These are phyloP conservation scores for Zeuzera pyrina DNA, from an alignment of 2,888 invertebrate genomes.

Conservation along the genomic window DNA sequence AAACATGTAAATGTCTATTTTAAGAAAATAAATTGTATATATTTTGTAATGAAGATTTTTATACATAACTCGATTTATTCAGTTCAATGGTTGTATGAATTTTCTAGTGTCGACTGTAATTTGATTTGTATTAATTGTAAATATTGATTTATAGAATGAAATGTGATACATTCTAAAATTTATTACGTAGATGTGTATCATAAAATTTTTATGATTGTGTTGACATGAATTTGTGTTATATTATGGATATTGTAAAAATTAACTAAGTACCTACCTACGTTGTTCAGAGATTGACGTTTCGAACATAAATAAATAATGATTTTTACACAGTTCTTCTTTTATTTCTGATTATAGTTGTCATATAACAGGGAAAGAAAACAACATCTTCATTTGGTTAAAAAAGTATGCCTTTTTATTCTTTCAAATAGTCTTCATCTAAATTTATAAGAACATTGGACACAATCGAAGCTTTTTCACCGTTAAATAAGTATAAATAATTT, in stretches of 20 bases:
- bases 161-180: slow-evolving; percentile 65
- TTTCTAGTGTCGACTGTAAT: slow-evolving; percentile 44
- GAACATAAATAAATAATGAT: slow-evolving; percentile 68
- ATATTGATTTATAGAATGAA: slow-evolving; percentile 51
- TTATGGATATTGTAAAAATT: slow-evolving; percentile 67
- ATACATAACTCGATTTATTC: slow-evolving; percentile 54
- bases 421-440: slow-evolving; percentile 74
- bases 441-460: slow-evolving; percentile 74
- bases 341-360: neutral
- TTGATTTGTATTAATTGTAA: slow-evolving; percentile 43
- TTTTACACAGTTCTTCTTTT: slow-evolving; percentile 52
- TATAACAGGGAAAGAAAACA: slow-evolving; percentile 25
- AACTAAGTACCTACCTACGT: too few relatives aligned
- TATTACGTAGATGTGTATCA: slow-evolving; percentile 55
- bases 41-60: slow-evolving; percentile 65
- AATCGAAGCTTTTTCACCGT: slow-evolving; percentile 73
- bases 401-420: slow-evolving; percentile 73
- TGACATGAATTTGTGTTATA: slow-evolving; percentile 64
- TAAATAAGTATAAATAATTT: slow-evolving; percentile 75
- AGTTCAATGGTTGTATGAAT: slow-evolving; percentile 49
- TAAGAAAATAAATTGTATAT: slow-evolving; percentile 57
- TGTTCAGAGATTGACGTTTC: slow-evolving; percentile 66
- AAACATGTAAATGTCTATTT: slow-evolving; percentile 52
- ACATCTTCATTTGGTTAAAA: slow-evolving; percentile 66
- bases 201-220: slow-evolving; percentile 65